Evolutionary conservation across 2,797 vertebrate species (phyloP).

Genomic region (Xiphorhynchus erythropygius): DNA sequence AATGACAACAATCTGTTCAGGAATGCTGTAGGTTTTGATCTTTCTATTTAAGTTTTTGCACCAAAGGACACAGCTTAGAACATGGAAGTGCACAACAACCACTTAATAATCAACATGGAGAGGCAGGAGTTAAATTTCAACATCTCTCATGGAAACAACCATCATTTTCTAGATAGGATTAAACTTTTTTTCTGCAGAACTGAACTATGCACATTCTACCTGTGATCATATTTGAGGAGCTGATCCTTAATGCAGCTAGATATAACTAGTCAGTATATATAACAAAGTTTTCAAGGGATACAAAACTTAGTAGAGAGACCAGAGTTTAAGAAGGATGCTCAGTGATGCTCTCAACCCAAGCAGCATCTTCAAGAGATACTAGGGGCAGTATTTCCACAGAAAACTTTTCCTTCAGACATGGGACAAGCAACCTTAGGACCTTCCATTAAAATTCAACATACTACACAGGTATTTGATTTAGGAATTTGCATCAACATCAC

Average conservation of each 20-base stretch:
- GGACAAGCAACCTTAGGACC: not conserved
- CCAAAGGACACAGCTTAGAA: not conserved
- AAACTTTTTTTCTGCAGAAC: not conserved
- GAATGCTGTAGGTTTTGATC: not conserved
- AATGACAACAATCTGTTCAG: not conserved
- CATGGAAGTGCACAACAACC: not conserved
- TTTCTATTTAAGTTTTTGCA: not conserved
- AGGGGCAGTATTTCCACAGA: not conserved
- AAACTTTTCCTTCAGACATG: not conserved
- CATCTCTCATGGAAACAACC: not conserved
- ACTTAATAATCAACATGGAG: not conserved
- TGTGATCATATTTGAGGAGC: not conserved
- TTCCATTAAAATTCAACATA: not conserved
- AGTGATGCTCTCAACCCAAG: not conserved
- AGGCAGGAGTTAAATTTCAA: not conserved
- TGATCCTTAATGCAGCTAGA: not conserved
- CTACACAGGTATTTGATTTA: not conserved
- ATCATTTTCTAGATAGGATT: not conserved
- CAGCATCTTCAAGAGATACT: not conserved
- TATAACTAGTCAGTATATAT: not conserved
- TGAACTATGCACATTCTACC: not conserved
- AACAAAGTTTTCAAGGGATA: not conserved
- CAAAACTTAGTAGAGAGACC: not conserved
- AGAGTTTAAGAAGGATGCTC: not conserved
- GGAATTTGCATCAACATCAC: not conserved